Evolutionary conservation across 2,113 vertebrate species (phyloP).

Genomic region (Rhodinocichla rosea): DNA sequence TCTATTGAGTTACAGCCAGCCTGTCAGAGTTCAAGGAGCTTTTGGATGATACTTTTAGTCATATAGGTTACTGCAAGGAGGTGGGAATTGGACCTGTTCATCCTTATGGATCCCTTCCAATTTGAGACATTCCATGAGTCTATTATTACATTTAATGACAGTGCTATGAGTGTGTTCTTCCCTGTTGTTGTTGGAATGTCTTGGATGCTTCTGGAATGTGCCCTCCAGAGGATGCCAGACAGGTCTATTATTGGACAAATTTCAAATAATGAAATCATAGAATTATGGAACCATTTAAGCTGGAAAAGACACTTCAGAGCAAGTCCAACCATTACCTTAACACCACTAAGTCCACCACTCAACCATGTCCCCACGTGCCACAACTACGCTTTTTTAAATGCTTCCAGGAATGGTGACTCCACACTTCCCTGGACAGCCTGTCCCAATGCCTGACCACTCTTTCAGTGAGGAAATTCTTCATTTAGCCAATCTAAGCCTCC

Average conservation of each 20-base stretch:
- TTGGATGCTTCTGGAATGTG: background rate
- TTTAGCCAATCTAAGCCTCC: background rate
- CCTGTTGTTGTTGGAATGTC: background rate
- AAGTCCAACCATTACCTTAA: background rate
- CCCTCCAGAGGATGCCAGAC: background rate
- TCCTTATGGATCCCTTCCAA: background rate
- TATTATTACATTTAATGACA: background rate
- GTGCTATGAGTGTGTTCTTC: background rate
- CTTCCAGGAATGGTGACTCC: background rate
- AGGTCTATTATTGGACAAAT: background rate
- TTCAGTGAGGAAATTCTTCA: background rate
- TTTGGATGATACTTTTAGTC: background rate
- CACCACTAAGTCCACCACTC: background rate
- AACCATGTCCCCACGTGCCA: background rate
- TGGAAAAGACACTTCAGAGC: background rate
- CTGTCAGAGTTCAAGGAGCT: background rate
- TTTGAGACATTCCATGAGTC: background rate
- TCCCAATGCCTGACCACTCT: background rate
- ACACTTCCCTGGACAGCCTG: background rate
- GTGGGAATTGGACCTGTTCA: too few relatives aligned
- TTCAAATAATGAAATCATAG: background rate
- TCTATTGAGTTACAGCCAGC: background rate
- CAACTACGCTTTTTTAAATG: background rate
- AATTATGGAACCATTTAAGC: background rate
- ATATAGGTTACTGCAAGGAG: background rate